Percentiles rank a stretch among this genome's conserved stretches.
phyloP scores from a whole-genome alignment of 2,113 vertebrate genomes.

The Podiceps cristatus region DNA sequence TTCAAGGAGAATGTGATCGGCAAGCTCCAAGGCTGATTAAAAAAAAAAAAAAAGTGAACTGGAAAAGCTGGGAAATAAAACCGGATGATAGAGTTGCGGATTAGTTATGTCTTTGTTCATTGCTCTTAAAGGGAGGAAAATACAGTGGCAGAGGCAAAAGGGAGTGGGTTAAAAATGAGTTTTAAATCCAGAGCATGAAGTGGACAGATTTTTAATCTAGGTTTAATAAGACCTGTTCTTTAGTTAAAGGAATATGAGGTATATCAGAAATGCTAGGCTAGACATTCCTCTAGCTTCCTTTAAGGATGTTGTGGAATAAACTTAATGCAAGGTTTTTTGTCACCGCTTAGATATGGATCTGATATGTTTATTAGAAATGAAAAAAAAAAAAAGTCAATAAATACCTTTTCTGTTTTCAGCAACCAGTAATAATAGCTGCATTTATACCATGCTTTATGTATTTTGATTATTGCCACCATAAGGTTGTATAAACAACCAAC shows the following conservation, averaged over 20 bases:
- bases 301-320: background rate
- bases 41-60: background rate
- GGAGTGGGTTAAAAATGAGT: background rate
- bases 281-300: background rate
- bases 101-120: background rate
- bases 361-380: constrained; percentile 19
- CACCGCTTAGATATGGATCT: constrained; percentile 8
- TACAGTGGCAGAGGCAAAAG: background rate
- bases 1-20: constrained; percentile 15
- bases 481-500: background rate
- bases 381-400: background rate
- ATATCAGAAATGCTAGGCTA: background rate
- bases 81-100: background rate
- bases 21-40: background rate
- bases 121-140: background rate
- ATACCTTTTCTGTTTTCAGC: constrained; percentile 17
- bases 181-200: background rate
- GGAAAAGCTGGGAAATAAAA: background rate
- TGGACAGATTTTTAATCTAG: background rate
- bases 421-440: background rate
- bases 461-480: rapidly evolving
- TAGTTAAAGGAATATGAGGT: background rate
- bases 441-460: background rate
- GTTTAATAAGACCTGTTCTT: background rate
- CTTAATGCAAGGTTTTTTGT: background rate